Percentiles rank a stretch among this genome's conserved stretches.
Evolutionary conservation across 2,113 vertebrate species (phyloP).

Genomic region (Scytalopus superciliaris): DNA sequence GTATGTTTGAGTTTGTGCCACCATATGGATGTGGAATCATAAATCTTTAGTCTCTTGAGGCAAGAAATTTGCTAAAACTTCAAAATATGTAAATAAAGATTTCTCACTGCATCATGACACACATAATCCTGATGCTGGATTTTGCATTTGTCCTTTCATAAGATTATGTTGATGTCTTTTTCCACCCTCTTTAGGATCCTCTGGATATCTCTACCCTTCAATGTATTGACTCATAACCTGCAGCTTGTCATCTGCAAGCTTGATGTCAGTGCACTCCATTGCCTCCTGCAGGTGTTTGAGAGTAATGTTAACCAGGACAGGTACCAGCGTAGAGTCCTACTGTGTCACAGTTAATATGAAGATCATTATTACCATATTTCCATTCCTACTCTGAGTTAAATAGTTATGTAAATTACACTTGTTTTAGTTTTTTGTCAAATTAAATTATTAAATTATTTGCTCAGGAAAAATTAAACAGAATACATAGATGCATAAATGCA

Average conservation of each 20-base stretch:
- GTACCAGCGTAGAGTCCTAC: accelerated
- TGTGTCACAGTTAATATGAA: too few relatives aligned
- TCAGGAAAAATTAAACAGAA: not conserved
- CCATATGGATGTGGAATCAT: not conserved
- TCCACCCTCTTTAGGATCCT: not conserved
- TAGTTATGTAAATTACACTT: not conserved
- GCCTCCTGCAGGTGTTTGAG: not conserved
- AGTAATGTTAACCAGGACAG: not conserved
- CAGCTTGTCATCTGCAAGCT: not conserved
- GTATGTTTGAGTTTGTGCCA: not conserved
- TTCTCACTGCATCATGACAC: not conserved
- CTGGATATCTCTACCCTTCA: not conserved
- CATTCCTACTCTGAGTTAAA: not conserved
- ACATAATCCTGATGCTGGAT: not conserved
- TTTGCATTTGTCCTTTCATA: not conserved
- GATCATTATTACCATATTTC: not conserved
- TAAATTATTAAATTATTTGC: not conserved
- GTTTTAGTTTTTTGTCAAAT: not conserved
- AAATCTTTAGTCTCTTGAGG: not conserved
- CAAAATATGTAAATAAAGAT: not conserved
- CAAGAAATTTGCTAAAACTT: not conserved
- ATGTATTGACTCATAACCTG: not conserved
- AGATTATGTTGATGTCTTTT: not conserved
- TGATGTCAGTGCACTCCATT: not conserved
- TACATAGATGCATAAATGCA: not conserved